phyloP scores from a whole-genome alignment of 1,140 invertebrate genomes.

The Drosophila nigromelanica region DNA sequence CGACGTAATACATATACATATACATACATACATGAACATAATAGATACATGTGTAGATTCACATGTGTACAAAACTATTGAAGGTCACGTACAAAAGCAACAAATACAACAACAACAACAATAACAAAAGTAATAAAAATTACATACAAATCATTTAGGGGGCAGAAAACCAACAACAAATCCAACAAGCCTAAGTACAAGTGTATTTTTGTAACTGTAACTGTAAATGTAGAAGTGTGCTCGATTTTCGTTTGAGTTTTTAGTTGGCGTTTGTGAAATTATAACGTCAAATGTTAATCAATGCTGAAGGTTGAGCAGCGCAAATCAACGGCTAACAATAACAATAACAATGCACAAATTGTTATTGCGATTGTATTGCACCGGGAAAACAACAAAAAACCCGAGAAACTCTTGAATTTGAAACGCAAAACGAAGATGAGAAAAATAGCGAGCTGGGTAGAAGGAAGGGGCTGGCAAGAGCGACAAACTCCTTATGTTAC shows the following conservation, averaged over 20 bases:
- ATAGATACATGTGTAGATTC: conserved; percentile 34
- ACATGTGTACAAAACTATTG: conserved; percentile 59
- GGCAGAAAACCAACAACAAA: conserved; percentile 24
- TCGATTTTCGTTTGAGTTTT: conserved; percentile 59
- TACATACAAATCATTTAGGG: conserved; percentile 43
- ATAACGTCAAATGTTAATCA: conserved; percentile 82
- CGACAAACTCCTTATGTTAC: conserved; percentile 30
- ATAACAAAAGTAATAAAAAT: conserved; percentile 36
- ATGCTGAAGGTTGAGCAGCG: conserved; percentile 72
- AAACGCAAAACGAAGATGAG: conserved; percentile 37
- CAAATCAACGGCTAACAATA: conserved; percentile 56
- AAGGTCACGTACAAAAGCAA: conserved; percentile 73
- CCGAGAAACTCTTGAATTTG: conserved; percentile 47
- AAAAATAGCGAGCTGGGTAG: conserved; percentile 8
- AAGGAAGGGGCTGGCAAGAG: not conserved
- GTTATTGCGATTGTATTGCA: conserved; percentile 46
- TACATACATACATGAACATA: conserved; percentile 48
- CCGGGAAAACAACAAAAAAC: conserved; percentile 36
- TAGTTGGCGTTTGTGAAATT: conserved; percentile 74
- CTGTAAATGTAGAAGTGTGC: conserved; percentile 32
- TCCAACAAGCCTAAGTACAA: not conserved
- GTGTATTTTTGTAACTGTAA: conserved; percentile 13
- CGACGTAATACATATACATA: conserved; percentile 58
- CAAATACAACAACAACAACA: conserved; percentile 45
- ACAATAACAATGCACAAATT: conserved; percentile 61